A percentile compares a stretch with the other conserved stretches of the same genome.
Evolutionary conservation across 2,888 invertebrate species (phyloP).

Genomic region (Cataglyphis cursor): DNA sequence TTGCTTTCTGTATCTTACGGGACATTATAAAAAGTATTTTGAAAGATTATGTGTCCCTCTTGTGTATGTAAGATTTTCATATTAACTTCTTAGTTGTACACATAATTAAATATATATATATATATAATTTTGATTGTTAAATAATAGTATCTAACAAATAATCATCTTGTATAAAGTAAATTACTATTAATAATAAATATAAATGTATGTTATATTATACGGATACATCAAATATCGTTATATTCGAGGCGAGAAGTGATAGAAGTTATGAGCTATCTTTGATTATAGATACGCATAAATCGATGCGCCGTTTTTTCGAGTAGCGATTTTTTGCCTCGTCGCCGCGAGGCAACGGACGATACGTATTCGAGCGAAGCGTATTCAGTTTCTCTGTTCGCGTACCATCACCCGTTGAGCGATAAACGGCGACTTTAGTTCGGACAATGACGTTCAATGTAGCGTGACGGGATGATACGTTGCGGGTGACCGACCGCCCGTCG

Average conservation of each 20-base stretch:
- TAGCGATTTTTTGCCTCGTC: slow-evolving; percentile 55
- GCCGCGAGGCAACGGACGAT: slow-evolving; percentile 37
- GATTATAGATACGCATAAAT: slow-evolving; percentile 15
- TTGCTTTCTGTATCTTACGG: not conserved
- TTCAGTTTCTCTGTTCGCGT: slow-evolving; percentile 64
- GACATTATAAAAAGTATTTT: not conserved
- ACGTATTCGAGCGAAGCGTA: slow-evolving; percentile 36
- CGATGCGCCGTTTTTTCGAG: slow-evolving; percentile 18
- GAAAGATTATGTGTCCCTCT: not conserved
- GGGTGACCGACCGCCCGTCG: slow-evolving; percentile 79
- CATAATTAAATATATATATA: no score
- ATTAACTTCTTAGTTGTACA: not conserved
- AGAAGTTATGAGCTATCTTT: not conserved
- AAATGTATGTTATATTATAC: not conserved
- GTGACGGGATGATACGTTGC: slow-evolving; percentile 83
- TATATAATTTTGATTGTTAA: not conserved
- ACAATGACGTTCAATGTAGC: slow-evolving; percentile 85
- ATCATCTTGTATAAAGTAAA: not conserved
- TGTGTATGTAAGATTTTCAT: not conserved
- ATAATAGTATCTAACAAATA: slow-evolving; percentile 8
- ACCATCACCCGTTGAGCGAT: slow-evolving; percentile 79
- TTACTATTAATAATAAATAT: not conserved
- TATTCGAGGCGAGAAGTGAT: not conserved
- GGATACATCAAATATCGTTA: not conserved
- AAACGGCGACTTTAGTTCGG: slow-evolving; percentile 81